These are phyloP conservation scores for Hirudo medicinalis DNA, from an alignment of 1,140 invertebrate genomes.

Conservation along the genomic window DNA sequence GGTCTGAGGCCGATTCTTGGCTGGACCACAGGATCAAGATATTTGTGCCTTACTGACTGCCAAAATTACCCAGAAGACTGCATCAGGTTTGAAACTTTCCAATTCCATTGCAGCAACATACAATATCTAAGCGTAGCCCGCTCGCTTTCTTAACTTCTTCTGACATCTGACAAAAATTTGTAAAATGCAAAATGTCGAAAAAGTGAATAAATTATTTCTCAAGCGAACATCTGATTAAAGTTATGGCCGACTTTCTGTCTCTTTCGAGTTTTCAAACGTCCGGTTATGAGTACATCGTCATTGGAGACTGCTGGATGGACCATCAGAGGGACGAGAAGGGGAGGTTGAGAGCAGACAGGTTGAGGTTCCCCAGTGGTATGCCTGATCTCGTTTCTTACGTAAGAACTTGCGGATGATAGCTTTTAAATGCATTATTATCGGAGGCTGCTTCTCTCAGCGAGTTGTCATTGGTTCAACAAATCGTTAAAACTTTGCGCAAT, in stretches of 20 bases:
- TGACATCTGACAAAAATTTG: too few relatives aligned
- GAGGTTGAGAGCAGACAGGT: conserved; percentile 63
- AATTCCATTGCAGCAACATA: neutral
- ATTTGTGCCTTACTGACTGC: conserved; percentile 26
- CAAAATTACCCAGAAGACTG: conserved; percentile 24
- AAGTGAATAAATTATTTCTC: neutral
- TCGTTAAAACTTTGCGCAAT: too few relatives aligned
- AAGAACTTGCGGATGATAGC: conserved; percentile 20
- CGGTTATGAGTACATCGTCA: conserved; percentile 78
- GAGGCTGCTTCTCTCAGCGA: too few relatives aligned
- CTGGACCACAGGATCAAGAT: conserved; percentile 26
- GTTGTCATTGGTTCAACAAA: neutral
- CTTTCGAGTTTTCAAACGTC: conserved; percentile 69
- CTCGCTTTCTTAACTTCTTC: neutral
- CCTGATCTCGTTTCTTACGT: conserved; percentile 74
- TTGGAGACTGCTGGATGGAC: conserved; percentile 85
- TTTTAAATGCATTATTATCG: neutral
- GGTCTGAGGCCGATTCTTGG: conserved; percentile 25
- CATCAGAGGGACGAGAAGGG: conserved; percentile 58
- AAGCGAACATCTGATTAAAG: conserved; percentile 74
- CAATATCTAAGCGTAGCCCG: neutral
- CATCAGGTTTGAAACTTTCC: conserved; percentile 21
- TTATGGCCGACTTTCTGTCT: conserved; percentile 78
- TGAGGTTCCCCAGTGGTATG: conserved; percentile 75
- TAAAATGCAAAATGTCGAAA: too few relatives aligned